Evolutionary conservation across 2,113 vertebrate genomes (phyloP).

Genomic region (Brachyhypopomus occidentalis): DNA sequence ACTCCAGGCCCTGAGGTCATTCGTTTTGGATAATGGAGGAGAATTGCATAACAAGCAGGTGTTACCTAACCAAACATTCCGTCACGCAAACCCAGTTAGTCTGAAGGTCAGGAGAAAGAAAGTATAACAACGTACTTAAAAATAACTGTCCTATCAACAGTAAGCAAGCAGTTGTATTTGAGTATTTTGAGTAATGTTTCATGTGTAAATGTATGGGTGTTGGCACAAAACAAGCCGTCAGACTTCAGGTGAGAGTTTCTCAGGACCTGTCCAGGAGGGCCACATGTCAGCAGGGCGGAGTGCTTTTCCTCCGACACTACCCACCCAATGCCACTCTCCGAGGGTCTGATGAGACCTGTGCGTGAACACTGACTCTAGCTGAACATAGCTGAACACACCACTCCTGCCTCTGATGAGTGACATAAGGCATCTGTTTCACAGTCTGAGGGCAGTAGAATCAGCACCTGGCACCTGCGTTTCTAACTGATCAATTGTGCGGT

Average conservation of each 20-base stretch:
- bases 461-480: too few species aligned
- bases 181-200: background rate
- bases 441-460: too few species aligned
- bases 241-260: background rate
- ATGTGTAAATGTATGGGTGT: background rate
- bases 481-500: too few species aligned
- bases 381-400: background rate
- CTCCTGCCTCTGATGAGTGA: too few species aligned
- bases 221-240: background rate
- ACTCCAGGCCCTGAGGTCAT: background rate
- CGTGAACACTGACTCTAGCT: background rate
- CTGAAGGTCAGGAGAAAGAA: background rate
- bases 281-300: background rate
- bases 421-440: too few species aligned
- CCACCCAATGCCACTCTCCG: background rate
- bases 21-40: background rate
- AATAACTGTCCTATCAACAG: background rate
- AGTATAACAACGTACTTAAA: background rate
- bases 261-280: background rate
- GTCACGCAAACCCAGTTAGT: background rate
- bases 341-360: background rate
- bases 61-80: slow-evolving; percentile 22
- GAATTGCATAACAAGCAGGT: background rate
- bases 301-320: too few species aligned
- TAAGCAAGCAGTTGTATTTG: background rate